Percentiles rank a stretch among this genome's conserved stretches.
These are phyloP conservation scores for Campylomormyrus numenius DNA, from an alignment of 2,113 vertebrate species.

Conservation along the genomic window DNA sequence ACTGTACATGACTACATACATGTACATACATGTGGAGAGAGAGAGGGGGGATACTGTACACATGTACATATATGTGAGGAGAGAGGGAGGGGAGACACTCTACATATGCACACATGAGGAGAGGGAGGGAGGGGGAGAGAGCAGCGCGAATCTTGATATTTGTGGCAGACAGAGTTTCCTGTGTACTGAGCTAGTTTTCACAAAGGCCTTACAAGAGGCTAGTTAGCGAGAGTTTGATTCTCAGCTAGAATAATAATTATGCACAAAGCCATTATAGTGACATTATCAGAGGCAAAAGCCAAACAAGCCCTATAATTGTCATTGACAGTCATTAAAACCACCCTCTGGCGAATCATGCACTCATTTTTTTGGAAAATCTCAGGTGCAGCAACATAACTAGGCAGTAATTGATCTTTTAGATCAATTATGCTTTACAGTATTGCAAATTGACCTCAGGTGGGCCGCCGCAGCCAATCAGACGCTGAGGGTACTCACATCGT, in stretches of 20 bases:
- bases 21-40: not conserved
- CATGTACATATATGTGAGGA: not conserved
- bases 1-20: conserved; percentile 27
- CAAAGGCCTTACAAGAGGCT: not conserved
- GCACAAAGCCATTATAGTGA: not conserved
- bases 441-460: conserved; percentile 48
- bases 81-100: not conserved
- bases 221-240: not conserved
- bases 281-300: not conserved
- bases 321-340: conserved; percentile 58
- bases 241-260: not conserved
- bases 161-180: not conserved
- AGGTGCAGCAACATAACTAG: conserved; percentile 55
- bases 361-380: conserved; percentile 41
- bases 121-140: not conserved
- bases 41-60: conserved; percentile 13
- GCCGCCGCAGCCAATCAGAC: conserved; percentile 22
- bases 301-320: conserved; percentile 45
- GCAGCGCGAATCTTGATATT: not conserved
- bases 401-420: conserved; percentile 57
- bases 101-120: not conserved
- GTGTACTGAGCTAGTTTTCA: not conserved
- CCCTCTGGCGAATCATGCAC: conserved; percentile 30
- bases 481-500: conserved; percentile 74
- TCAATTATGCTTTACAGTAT: conserved; percentile 56